phyloP scores from a whole-genome alignment of 1,140 invertebrate species.

The Drosophila parvula region DNA sequence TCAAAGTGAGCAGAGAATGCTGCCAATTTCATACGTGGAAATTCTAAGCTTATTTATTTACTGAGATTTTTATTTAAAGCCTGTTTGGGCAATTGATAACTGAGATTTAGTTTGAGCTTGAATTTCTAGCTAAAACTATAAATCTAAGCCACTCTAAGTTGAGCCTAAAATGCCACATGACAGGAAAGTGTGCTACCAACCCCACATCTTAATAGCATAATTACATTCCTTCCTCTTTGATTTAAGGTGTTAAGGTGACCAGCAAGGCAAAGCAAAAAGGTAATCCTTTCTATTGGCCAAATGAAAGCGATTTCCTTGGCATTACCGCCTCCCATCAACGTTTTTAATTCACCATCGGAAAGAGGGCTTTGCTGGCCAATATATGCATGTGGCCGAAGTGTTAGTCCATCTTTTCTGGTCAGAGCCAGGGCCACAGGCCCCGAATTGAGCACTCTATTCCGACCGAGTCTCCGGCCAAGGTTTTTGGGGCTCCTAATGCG shows the following conservation, averaged over 20 bases:
- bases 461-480: slow-evolving; percentile 23
- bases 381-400: slow-evolving; percentile 27
- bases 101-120: too few species aligned
- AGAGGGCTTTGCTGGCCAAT: slow-evolving; percentile 9
- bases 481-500: slow-evolving; percentile 41
- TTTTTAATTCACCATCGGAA: slow-evolving; percentile 31
- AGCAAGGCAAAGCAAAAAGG: background rate
- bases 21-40: background rate
- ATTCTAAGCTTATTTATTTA: background rate
- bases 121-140: too few species aligned
- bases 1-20: background rate
- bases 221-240: background rate
- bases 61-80: background rate
- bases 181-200: background rate
- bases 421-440: slow-evolving; percentile 14
- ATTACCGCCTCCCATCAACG: slow-evolving; percentile 13
- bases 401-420: slow-evolving; percentile 31
- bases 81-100: too few species aligned
- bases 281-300: slow-evolving; percentile 10
- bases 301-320: slow-evolving; percentile 20
- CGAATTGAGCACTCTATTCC: slow-evolving; percentile 40
- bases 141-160: too few species aligned
- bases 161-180: background rate
- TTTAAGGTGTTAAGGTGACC: background rate
- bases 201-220: background rate